Percentiles rank a stretch among this genome's conserved stretches.
Conservation (phyloP, 2,888 invertebrate species). For the Gortyna flavago region DNA sequence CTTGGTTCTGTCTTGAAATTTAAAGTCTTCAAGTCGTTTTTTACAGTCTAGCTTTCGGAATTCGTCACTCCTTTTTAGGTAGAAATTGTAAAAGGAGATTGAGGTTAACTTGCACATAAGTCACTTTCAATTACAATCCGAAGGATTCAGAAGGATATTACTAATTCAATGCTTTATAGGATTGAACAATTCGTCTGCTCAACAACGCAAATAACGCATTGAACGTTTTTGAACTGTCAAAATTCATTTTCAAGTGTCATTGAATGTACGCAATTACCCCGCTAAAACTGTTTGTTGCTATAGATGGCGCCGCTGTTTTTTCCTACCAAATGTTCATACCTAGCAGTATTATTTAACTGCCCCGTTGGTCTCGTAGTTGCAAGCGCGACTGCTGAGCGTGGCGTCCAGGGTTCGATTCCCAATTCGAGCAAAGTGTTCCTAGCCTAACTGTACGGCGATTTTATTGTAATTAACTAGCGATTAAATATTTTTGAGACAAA, state of each 20-base stretch:
- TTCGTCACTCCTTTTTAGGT: neutral
- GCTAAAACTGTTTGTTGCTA: neutral
- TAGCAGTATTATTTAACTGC: too few relatives aligned
- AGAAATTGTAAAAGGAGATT: neutral
- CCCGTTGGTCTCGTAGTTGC: too few relatives aligned
- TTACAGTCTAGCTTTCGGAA: neutral
- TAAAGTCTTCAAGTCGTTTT: neutral
- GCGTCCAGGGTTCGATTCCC: too few relatives aligned
- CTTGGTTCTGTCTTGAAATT: conserved; percentile 21
- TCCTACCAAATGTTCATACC: too few relatives aligned
- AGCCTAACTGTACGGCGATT: too few relatives aligned
- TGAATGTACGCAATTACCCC: too few relatives aligned
- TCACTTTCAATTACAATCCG: neutral
- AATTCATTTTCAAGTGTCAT: neutral
- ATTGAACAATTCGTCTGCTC: neutral
- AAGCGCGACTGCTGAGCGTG: too few relatives aligned
- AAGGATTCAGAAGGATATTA: neutral
- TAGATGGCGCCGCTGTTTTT: neutral
- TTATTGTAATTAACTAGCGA: too few relatives aligned
- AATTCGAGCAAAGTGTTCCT: too few relatives aligned
- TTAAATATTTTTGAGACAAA: too few relatives aligned
- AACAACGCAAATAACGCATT: neutral
- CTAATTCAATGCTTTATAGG: neutral
- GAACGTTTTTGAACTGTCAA: neutral
- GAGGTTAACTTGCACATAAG: too few relatives aligned